These are phyloP conservation scores for Aythya baeri DNA, from an alignment of 2,113 vertebrate genomes.

Conservation along the genomic window DNA sequence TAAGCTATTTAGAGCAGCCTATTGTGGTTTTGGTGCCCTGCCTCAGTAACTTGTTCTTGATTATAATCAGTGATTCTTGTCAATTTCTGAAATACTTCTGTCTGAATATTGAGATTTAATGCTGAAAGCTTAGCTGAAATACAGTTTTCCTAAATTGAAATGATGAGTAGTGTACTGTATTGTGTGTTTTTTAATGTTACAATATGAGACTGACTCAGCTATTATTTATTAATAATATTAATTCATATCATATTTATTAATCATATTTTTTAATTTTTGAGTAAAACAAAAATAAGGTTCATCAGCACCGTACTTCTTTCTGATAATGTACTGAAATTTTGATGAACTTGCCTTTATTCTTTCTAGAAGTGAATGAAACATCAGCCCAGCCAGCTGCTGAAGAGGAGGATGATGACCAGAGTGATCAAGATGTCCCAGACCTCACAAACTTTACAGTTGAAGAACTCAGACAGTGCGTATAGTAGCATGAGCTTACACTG, in stretches of 20 bases:
- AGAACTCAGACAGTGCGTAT: constrained; percentile 91
- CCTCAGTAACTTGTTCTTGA: not conserved
- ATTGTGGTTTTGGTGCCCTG: not conserved
- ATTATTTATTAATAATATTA: not conserved
- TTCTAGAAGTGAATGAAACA: constrained; percentile 77
- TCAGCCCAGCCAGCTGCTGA: constrained; percentile 62
- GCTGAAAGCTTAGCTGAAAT: not conserved
- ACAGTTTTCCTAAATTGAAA: not conserved
- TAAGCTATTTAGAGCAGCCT: not conserved
- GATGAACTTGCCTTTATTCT: not conserved
- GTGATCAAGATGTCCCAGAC: constrained; percentile 89
- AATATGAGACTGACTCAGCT: not conserved
- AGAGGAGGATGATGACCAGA: constrained; percentile 88
- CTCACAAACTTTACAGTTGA: constrained; percentile 91
- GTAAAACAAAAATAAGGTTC: not conserved
- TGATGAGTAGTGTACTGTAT: not conserved
- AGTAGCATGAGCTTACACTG: not conserved
- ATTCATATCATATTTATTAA: too few species aligned
- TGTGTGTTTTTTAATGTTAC: not conserved
- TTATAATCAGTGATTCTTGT: not conserved
- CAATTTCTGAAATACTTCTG: not conserved
- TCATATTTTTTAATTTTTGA: not conserved
- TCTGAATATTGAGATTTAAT: not conserved
- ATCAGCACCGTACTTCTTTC: not conserved
- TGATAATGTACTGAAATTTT: not conserved